Evolutionary conservation across 2,888 invertebrate genomes (phyloP).

Genomic region (Aporophyla lueneburgensis): DNA sequence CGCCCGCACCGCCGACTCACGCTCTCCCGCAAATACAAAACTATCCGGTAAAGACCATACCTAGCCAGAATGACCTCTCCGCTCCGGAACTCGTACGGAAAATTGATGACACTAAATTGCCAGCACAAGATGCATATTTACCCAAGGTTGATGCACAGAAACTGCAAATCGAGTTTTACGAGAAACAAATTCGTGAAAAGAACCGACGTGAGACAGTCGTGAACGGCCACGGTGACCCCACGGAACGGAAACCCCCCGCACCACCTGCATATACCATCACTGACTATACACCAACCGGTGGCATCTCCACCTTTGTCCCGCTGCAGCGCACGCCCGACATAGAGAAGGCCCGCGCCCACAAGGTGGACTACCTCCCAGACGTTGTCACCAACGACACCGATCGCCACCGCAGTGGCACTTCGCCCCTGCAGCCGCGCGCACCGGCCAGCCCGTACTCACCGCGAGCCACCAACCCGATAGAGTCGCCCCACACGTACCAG

Average conservation of each 20-base stretch:
- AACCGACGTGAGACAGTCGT: conserved; percentile 74
- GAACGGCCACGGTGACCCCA: conserved; percentile 71
- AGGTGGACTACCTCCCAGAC: conserved; percentile 87
- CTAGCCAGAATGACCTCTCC: conserved; percentile 83
- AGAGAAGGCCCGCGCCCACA: conserved; percentile 87
- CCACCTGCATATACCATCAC: conserved; percentile 86
- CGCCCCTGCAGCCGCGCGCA: conserved; percentile 64
- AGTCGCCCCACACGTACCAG: conserved; percentile 68
- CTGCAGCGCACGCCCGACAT: conserved; percentile 89
- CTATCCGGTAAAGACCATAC: conserved; percentile 82
- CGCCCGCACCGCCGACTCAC: conserved; percentile 76
- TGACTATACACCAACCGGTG: conserved; percentile 86
- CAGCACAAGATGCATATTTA: conserved; percentile 48
- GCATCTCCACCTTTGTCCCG: conserved; percentile 86
- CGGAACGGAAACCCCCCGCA: conserved; percentile 72
- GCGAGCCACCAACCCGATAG: conserved; percentile 55
- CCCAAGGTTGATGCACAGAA: conserved; percentile 84
- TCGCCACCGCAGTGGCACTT: conserved; percentile 66
- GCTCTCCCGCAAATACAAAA: conserved; percentile 73
- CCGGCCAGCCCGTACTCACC: conserved; percentile 70
- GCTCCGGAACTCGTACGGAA: conserved; percentile 86
- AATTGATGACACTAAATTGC: conserved; percentile 70
- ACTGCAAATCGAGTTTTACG: conserved; percentile 89
- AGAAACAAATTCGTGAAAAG: conserved; percentile 87
- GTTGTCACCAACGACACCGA: conserved; percentile 86